phyloP scores from a whole-genome alignment of 1,140 invertebrate genomes.

The Amyelois transitella region DNA sequence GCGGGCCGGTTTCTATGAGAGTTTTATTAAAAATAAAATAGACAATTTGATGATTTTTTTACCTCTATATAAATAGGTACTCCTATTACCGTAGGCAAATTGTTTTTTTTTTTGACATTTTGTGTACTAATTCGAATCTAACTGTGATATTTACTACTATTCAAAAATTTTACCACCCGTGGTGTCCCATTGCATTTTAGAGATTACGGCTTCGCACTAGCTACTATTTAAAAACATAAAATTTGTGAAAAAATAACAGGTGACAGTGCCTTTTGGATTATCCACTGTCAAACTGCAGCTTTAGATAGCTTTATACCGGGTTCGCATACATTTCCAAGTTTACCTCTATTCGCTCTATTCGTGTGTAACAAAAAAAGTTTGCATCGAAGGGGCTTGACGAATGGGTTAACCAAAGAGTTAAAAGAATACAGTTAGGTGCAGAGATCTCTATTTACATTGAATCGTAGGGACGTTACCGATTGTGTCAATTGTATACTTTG shows the following conservation, averaged over 20 bases:
- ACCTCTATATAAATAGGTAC: no score
- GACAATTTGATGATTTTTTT: no score
- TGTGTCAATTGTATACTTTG: conserved; percentile 38
- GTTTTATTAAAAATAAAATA: no score
- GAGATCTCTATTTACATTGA: conserved; percentile 8
- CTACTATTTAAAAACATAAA: not conserved
- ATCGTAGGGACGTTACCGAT: conserved; percentile 29
- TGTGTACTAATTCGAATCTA: no score
- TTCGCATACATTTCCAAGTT: not conserved
- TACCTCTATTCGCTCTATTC: not conserved
- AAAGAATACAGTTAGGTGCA: conserved; percentile 26
- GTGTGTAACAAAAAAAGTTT: not conserved
- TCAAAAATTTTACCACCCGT: not conserved
- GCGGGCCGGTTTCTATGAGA: no score
- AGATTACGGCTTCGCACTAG: no score
- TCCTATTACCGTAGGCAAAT: no score
- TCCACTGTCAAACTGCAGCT: conserved; percentile 3
- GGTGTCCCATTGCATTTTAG: not conserved
- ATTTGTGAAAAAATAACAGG: not conserved
- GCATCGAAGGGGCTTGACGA: conserved; percentile 6
- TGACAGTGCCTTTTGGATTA: conserved; percentile 3
- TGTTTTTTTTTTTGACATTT: no score
- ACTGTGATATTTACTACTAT: no score
- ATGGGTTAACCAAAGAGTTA: conserved; percentile 4
- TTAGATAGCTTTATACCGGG: conserved; percentile 1